A percentile compares a stretch with the other conserved stretches of the same genome.
phyloP scores from a whole-genome alignment of 2,888 invertebrate species.

The Ophion costatus region DNA sequence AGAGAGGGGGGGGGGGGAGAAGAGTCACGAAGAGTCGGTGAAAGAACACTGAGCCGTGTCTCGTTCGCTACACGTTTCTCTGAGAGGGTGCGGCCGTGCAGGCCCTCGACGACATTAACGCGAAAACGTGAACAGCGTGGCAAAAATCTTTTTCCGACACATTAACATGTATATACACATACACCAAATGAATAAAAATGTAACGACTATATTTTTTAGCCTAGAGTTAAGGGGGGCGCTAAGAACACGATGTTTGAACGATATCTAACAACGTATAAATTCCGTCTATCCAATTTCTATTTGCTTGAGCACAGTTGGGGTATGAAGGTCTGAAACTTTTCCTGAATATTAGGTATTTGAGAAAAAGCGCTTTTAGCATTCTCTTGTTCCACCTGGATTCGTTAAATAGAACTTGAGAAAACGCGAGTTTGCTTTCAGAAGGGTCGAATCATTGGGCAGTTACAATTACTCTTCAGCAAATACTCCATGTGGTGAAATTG shows the following conservation, averaged over 20 bases:
- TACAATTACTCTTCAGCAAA: no score
- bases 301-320: no score
- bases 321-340: no score
- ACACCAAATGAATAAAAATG: neutral
- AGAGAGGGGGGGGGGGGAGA: neutral
- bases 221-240: neutral
- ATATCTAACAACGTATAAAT: neutral
- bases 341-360: no score
- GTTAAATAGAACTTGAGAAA: no score
- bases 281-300: neutral
- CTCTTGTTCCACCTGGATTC: no score
- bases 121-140: conserved; percentile 53
- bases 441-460: no score
- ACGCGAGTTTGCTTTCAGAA: no score
- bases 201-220: neutral
- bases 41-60: conserved; percentile 39
- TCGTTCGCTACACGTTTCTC: conserved; percentile 31
- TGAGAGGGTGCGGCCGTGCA: conserved; percentile 57
- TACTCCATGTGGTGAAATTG: no score
- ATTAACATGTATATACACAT: neutral
- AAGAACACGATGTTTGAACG: neutral
- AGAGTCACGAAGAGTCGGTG: conserved; percentile 20
- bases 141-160: conserved; percentile 32
- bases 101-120: conserved; percentile 46
- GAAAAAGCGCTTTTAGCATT: no score